phyloP scores from a whole-genome alignment of 2,113 vertebrate genomes.

The Lepus americanus region DNA sequence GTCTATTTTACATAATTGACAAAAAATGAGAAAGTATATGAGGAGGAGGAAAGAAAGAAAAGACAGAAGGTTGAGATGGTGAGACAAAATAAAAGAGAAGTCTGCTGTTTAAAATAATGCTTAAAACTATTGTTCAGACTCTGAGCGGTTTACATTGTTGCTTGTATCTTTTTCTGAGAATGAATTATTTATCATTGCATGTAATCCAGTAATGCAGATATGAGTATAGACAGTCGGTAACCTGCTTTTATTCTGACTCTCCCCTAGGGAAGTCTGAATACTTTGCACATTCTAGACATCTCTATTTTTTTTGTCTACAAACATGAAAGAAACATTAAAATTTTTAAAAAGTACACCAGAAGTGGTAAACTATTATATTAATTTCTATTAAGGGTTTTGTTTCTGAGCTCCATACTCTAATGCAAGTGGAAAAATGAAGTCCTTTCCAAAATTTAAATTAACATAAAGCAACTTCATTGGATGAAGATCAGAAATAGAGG shows the following conservation, averaged over 20 bases:
- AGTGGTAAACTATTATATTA: not conserved
- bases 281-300: not conserved
- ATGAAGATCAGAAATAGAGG: not conserved
- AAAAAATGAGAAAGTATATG: not conserved
- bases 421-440: not conserved
- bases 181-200: not conserved
- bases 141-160: not conserved
- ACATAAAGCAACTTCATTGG: not conserved
- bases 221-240: not conserved
- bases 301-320: not conserved
- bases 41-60: not conserved
- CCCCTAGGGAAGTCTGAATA: not conserved
- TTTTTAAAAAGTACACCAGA: not conserved
- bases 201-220: not conserved
- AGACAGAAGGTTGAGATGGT: not conserved
- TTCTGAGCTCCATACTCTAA: not conserved
- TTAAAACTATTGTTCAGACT: not conserved
- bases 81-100: not conserved
- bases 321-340: not conserved
- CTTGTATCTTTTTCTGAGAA: not conserved
- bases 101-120: not conserved
- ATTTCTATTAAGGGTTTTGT: not conserved
- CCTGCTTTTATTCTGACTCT: accelerated
- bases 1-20: not conserved
- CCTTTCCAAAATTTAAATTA: not conserved